Percentiles rank a stretch among this genome's conserved stretches.
Conservation (phyloP, 2,797 vertebrate genomes). For the Sphenopsis melanotis region DNA sequence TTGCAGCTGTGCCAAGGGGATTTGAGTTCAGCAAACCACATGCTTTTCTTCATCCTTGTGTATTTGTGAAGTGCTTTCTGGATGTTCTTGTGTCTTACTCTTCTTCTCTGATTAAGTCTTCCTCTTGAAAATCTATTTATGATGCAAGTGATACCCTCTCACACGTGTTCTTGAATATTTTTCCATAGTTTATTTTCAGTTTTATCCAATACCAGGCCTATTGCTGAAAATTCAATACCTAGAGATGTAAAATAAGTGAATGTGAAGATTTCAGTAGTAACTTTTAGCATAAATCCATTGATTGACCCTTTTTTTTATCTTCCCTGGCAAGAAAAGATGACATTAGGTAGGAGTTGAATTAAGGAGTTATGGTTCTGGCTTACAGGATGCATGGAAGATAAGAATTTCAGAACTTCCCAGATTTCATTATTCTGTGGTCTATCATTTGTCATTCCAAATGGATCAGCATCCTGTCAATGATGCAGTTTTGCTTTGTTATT, state of each 20-base stretch:
- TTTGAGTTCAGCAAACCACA: neutral
- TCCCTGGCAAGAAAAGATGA: neutral
- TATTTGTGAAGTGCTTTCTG: neutral
- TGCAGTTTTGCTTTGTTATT: neutral
- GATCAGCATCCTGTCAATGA: neutral
- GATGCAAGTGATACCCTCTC: neutral
- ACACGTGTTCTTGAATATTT: neutral
- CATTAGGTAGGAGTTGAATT: neutral
- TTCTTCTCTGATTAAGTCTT: neutral
- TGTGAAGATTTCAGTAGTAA: neutral
- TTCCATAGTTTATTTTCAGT: neutral
- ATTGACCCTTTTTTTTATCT: neutral
- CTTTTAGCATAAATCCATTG: neutral
- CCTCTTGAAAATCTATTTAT: neutral
- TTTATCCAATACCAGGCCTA: neutral
- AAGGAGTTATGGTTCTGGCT: neutral
- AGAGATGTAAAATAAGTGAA: neutral
- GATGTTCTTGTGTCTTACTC: neutral
- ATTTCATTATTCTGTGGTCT: neutral
- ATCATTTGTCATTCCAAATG: neutral
- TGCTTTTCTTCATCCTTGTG: neutral
- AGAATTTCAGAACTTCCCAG: neutral
- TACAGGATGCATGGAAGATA: neutral
- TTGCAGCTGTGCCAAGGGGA: neutral
- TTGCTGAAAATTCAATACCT: neutral